phyloP scores from a whole-genome alignment of 2,113 vertebrate genomes.

The Mesoclemmys tuberculata region DNA sequence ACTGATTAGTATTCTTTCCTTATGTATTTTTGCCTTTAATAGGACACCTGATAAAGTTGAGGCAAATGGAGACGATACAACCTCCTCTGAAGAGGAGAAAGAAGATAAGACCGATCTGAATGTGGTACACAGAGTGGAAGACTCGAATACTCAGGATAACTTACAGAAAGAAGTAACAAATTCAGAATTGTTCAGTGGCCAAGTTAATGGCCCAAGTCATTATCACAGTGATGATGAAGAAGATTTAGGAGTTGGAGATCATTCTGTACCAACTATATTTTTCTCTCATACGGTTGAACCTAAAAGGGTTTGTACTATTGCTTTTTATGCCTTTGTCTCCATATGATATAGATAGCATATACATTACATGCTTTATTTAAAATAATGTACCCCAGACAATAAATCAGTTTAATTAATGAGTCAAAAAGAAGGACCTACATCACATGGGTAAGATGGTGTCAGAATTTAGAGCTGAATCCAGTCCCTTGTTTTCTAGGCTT shows the following conservation, averaged over 20 bases:
- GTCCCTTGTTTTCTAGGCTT: not conserved
- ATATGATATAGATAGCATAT: not conserved
- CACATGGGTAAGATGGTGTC: not conserved
- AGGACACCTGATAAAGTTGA: conserved; percentile 81
- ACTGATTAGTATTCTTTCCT: not conserved
- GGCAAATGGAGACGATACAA: conserved; percentile 82
- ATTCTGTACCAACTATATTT: conserved; percentile 88
- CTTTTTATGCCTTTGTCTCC: not conserved
- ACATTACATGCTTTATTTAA: not conserved
- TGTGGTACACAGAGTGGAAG: not conserved
- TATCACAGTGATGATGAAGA: conserved; percentile 72
- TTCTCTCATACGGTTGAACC: conserved; percentile 96
- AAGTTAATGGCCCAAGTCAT: conserved; percentile 69
- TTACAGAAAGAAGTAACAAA: conserved; percentile 6
- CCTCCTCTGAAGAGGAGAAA: conserved; percentile 89
- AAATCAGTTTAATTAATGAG: not conserved
- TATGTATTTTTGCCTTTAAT: not conserved
- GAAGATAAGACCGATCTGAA: conserved; percentile 70
- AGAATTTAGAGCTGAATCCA: not conserved
- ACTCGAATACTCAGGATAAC: conserved; percentile 53
- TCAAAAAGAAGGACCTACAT: not conserved
- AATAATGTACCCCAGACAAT: not conserved
- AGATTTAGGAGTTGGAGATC: conserved; percentile 64
- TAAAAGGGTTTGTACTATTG: conserved; percentile 87
- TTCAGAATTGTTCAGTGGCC: conserved; percentile 49